Base-by-base conservation (phyloP, 2,113 vertebrate species). In the Psittacula cyanocephala region DNA sequence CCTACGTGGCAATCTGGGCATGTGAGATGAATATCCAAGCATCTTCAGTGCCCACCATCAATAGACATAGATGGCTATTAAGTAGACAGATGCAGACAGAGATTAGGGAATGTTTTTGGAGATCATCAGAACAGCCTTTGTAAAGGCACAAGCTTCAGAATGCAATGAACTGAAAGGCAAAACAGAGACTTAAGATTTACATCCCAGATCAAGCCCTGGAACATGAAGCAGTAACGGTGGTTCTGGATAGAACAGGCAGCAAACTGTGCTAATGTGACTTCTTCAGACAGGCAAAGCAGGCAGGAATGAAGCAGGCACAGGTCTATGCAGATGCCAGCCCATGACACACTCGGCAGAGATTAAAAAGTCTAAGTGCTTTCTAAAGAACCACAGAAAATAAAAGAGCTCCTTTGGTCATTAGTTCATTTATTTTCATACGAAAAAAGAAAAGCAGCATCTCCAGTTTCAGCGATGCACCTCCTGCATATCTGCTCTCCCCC, bases 221-320 rank as follows among this genome's bases (percentile, higher is more conserved):
- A 49, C 24, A 10, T 92, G 81, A 92, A 84, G 79, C 79, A 93
- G 65, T 88, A 91, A 93, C 46, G 69, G 83, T 43, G 60, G 57
- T 57, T 70, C 78, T 84, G 79, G 83, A 77, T 20, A 71, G 59
- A 79, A 22, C 19, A 83, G 65, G 68, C 75, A 81, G 83, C 41
- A 67, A 87, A 76, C 74, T 17, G 63, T 4, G 1, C 41, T 80
- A n/a, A 90, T 49, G 83, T 1, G 13, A 53, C 91, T 95, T 64
- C 86, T 83, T 65, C 87, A 92, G 87, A 80, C 87, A 91, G 79
- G 74, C 94, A 95, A 95, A 90, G 83, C 83, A 92, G 81, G 47
- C 46, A n/a, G 77, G 52, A 81, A 92, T 78, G 81, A 77, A 89
- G 46, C 33, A 79, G 74, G 72, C 81, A 83, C 62, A 91, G 82